Conservation (phyloP, 2,797 vertebrate genomes). For the Aotus griseimembra region DNA sequence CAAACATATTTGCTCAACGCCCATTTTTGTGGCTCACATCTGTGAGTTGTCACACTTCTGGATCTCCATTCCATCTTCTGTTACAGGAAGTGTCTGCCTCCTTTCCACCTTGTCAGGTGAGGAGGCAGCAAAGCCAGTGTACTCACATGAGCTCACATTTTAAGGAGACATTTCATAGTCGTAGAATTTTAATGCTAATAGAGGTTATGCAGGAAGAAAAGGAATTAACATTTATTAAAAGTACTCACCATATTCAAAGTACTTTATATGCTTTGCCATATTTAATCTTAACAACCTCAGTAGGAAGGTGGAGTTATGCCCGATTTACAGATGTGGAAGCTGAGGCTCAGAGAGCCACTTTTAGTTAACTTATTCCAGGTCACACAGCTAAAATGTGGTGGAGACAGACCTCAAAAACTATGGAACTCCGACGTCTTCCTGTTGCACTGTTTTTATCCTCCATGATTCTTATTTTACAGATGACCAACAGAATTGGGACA, state of each 20-base stretch:
- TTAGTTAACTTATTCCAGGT: background rate
- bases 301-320: background rate
- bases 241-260: background rate
- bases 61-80: background rate
- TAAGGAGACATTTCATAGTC: constrained; percentile 30
- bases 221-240: constrained; percentile 45
- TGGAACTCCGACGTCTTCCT: background rate
- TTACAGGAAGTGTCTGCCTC: background rate
- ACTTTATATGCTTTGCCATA: background rate
- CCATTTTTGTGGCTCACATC: background rate
- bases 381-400: background rate
- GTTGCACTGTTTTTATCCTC: background rate
- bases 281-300: background rate
- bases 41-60: background rate
- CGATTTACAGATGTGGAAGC: background rate
- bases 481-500: background rate
- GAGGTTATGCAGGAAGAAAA: background rate
- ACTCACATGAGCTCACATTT: background rate
- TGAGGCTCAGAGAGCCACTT: background rate
- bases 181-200: constrained; percentile 41
- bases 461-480: background rate
- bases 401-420: background rate
- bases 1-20: background rate
- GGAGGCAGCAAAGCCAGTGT: background rate
- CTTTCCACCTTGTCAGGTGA: background rate